phyloP scores from a whole-genome alignment of 2,888 invertebrate genomes.

The Emmelina monodactyla region DNA sequence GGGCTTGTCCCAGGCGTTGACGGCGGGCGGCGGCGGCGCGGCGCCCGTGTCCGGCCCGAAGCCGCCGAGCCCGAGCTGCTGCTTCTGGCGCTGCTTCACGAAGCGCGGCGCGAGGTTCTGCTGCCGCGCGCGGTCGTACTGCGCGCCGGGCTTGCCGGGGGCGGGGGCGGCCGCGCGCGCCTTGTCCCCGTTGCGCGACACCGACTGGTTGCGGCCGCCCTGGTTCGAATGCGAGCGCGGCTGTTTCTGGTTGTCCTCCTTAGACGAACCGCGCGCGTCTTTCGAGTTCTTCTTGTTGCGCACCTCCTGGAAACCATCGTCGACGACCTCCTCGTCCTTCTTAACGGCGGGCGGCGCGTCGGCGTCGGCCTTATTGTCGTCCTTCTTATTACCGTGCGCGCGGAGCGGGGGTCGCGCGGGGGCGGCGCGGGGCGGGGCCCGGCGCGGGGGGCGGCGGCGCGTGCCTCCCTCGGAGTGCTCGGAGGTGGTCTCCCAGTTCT shows the following conservation, averaged over 20 bases:
- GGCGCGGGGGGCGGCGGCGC: constrained; percentile 38
- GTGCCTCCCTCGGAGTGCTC: constrained; percentile 75
- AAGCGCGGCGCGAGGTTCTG: constrained; percentile 79
- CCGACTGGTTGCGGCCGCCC: constrained; percentile 51
- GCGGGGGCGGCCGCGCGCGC: constrained; percentile 38
- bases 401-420: constrained; percentile 35
- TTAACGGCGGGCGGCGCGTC: too few relatives aligned
- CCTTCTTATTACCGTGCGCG: constrained; percentile 36
- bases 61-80: constrained; percentile 47
- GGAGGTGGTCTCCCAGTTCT: constrained; percentile 83
- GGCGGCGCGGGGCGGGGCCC: constrained; percentile 59
- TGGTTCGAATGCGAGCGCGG: constrained; percentile 56
- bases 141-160: constrained; percentile 35
- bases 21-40: constrained; percentile 73
- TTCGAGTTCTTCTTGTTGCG: constrained; percentile 80
- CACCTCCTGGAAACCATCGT: constrained; percentile 85
- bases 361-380: too few relatives aligned
- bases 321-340: constrained; percentile 61
- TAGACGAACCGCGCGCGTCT: constrained; percentile 51
- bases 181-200: constrained; percentile 49
- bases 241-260: constrained; percentile 47
- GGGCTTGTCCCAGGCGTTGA: constrained; percentile 89
- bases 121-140: constrained; percentile 60
- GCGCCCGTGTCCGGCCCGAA: constrained; percentile 62
- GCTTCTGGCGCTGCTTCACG: constrained; percentile 74